Evolutionary conservation across 2,888 invertebrate genomes (phyloP), one percentile per base, ranked within the genome.

Genomic region (Arrhopalites spinosus): DNA sequence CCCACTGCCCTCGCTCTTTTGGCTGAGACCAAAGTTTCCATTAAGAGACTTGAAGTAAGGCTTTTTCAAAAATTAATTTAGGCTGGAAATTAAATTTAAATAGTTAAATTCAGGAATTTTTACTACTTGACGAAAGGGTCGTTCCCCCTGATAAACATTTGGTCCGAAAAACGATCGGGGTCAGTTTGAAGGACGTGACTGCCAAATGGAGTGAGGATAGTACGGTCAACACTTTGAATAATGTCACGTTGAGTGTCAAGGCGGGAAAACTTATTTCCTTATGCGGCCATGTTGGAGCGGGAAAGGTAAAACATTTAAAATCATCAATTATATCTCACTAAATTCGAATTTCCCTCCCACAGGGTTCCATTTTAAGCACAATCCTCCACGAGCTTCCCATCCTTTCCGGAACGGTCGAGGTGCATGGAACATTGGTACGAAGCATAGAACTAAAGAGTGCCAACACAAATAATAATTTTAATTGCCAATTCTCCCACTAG

Each of bases 1-100:
- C 96, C 97, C 0, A 91, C 92, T 82, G 92, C 92, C 64, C 90
- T 95, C 81, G 90, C 92, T 1, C 91, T 92, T 87, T 88, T 92
- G 47, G 92, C 93, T 0, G 95, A 95, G 87, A 91, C 91, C 0
- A 86, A 89, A 29, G 92, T 95, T 70, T 92, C 93, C 7, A 89
- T 93, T 70, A 88, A 88, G 75, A 88, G 95, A 70, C 86, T 95
- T 45, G 89, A 89, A 25, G 25, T 59, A 25, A 25, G 25, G 15
- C 27, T 20, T 27, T 13, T 15, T 13, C 15, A 3, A 50, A 11
- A n/a, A 50, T n/a, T 15, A 23, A 59, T 23, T 27, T 23, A 23
- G 13, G n/a, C 27, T 15, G 1, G 25, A 53, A n/a, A 2, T 2
- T n/a, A 23, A 8, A 53, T 20, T 20, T 20, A 53, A 1, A 17